Conservation (phyloP, 2,797 vertebrate species). For the Gambusia yucatana region DNA sequence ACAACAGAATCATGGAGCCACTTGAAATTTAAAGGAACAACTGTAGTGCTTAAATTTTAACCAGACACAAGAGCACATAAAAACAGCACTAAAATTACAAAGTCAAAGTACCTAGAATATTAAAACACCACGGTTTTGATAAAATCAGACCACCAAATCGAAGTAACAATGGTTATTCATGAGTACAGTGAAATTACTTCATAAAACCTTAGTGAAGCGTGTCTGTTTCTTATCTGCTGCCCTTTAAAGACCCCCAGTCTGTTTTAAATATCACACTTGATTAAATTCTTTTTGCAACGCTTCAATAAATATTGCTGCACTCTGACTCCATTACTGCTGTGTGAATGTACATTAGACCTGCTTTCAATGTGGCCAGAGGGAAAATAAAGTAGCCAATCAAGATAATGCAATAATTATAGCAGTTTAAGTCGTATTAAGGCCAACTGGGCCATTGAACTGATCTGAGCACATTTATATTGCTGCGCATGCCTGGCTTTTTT, state of each 20-base stretch:
- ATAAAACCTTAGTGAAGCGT: slow-evolving; percentile 69
- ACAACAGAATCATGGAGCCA: not conserved
- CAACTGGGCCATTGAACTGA: slow-evolving; percentile 22
- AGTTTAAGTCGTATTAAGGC: slow-evolving; percentile 49
- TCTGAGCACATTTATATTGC: slow-evolving; percentile 21
- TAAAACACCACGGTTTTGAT: slow-evolving; percentile 11
- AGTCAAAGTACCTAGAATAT: slow-evolving; percentile 10
- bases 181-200: slow-evolving; percentile 65
- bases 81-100: not conserved
- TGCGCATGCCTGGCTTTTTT: slow-evolving; percentile 14
- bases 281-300: slow-evolving; percentile 30
- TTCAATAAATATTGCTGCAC: slow-evolving; percentile 35
- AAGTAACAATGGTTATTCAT: slow-evolving; percentile 3
- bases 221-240: slow-evolving; percentile 59
- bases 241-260: slow-evolving; percentile 69
- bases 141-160: slow-evolving; percentile 15
- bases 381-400: slow-evolving; percentile 40
- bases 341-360: slow-evolving; percentile 34
- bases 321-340: slow-evolving; percentile 19
- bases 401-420: slow-evolving; percentile 35
- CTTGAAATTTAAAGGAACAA: not conserved
- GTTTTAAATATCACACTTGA: slow-evolving; percentile 54
- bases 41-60: not conserved
- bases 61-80: not conserved
- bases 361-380: slow-evolving; percentile 19